phyloP scores from a whole-genome alignment of 1,140 invertebrate genomes.

The Drosophila kurseongensis region DNA sequence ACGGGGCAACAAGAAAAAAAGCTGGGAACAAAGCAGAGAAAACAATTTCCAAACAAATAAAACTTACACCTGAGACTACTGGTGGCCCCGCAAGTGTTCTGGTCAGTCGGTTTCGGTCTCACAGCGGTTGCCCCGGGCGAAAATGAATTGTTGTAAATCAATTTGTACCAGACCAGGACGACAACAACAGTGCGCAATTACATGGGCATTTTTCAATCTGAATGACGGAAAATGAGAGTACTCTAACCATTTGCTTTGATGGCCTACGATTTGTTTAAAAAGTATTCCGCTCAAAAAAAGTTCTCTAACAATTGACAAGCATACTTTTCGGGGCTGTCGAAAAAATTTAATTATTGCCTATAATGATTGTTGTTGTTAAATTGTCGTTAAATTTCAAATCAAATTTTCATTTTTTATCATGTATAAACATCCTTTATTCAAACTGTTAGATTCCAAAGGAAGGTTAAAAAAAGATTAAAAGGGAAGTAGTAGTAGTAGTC shows the following conservation, averaged over 20 bases:
- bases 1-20: conserved; percentile 26
- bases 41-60: conserved; percentile 77
- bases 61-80: conserved; percentile 69
- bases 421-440: too few relatives aligned
- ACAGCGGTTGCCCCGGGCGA: conserved; percentile 51
- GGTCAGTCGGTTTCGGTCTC: conserved; percentile 46
- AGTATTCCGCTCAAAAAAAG: background rate
- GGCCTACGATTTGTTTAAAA: conserved; percentile 30
- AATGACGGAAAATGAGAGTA: conserved; percentile 27
- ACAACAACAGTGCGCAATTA: conserved; percentile 72
- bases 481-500: too few relatives aligned
- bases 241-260: conserved; percentile 14
- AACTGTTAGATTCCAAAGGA: too few relatives aligned
- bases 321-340: background rate
- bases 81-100: conserved; percentile 37
- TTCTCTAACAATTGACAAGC: background rate
- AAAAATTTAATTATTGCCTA: background rate
- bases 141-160: conserved; percentile 80
- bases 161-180: conserved; percentile 62
- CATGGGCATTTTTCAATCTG: conserved; percentile 51
- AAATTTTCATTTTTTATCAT: background rate
- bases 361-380: background rate
- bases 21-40: conserved; percentile 45
- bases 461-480: too few relatives aligned
- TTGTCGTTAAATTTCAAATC: background rate